Evolutionary conservation across 1,140 invertebrate species (phyloP).

Genomic region (Branchinecta lindahli): DNA sequence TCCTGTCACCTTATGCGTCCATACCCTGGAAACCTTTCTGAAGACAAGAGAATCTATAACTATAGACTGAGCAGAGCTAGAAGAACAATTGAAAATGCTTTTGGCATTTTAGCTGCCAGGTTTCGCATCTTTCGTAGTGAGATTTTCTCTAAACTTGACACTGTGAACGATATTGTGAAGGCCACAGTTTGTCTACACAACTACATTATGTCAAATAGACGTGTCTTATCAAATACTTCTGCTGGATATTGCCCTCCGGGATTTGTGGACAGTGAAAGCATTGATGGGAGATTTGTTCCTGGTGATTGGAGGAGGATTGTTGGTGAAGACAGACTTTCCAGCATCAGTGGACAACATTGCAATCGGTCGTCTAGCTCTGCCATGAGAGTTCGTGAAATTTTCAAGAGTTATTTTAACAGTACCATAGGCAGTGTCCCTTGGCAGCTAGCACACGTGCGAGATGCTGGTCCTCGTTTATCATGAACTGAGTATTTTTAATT

Average conservation of each 20-base stretch:
- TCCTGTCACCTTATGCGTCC: slow-evolving; percentile 26
- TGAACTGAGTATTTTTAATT: no score
- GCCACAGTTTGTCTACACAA: background rate
- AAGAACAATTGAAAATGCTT: slow-evolving; percentile 26
- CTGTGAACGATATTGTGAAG: background rate
- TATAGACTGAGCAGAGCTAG: slow-evolving; percentile 27
- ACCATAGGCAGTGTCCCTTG: background rate
- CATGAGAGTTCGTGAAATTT: background rate
- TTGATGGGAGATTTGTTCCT: background rate
- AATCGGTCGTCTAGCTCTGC: background rate
- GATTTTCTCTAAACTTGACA: background rate
- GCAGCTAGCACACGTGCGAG: background rate
- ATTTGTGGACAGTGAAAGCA: background rate
- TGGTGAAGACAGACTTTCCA: background rate
- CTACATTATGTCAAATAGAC: background rate
- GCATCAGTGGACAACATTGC: background rate
- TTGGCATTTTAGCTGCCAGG: slow-evolving; percentile 25
- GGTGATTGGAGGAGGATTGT: background rate
- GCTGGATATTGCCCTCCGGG: background rate
- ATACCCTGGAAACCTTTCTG: slow-evolving; percentile 23
- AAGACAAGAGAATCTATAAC: slow-evolving; percentile 27
- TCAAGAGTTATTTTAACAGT: background rate
- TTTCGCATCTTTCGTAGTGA: slow-evolving; percentile 20
- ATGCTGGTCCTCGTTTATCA: background rate
- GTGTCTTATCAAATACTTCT: background rate